phyloP scores from a whole-genome alignment of 2,888 invertebrate species.

The Lottia gigantea region DNA sequence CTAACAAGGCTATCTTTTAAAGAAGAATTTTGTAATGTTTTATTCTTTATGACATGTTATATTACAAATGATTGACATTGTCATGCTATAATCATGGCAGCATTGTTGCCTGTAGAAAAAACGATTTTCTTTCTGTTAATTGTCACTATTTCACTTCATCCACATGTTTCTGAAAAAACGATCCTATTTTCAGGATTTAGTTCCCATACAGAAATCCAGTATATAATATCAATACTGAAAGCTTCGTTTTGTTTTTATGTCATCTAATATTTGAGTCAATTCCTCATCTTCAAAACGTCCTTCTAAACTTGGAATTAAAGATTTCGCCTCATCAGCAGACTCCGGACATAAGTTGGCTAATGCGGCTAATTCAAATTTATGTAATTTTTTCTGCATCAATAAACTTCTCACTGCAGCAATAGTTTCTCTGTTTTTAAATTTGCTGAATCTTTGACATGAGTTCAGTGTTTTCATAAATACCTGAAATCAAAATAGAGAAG shows the following conservation, averaged over 20 bases:
- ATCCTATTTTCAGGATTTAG: too few species aligned
- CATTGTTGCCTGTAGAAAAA: too few species aligned
- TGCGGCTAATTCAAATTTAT: constrained; percentile 98
- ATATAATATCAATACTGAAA: constrained; percentile 83
- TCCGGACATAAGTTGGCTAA: constrained; percentile 98
- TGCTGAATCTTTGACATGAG: constrained; percentile 94
- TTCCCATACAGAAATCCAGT: not conserved
- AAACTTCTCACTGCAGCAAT: constrained; percentile 95
- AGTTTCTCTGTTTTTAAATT: constrained; percentile 98
- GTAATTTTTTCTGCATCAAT: constrained; percentile 86
- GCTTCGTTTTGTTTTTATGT: constrained; percentile 97
- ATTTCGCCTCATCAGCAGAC: constrained; percentile 97
- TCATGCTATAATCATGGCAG: too few species aligned
- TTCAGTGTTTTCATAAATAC: constrained; percentile 98
- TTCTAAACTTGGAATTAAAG: constrained; percentile 93
- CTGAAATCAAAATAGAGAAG: not conserved
- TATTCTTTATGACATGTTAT: too few species aligned
- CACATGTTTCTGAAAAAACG: too few species aligned
- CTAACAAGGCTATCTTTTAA: too few species aligned
- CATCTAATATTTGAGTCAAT: constrained; percentile 93
- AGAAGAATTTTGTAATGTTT: too few species aligned
- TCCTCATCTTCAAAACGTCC: constrained; percentile 98
- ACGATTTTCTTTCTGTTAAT: too few species aligned
- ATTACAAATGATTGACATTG: too few species aligned
- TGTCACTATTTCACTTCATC: too few species aligned